These are phyloP conservation scores for Gonioctena quinquepunctata DNA, from an alignment of 1,140 invertebrate genomes.

Conservation along the genomic window DNA sequence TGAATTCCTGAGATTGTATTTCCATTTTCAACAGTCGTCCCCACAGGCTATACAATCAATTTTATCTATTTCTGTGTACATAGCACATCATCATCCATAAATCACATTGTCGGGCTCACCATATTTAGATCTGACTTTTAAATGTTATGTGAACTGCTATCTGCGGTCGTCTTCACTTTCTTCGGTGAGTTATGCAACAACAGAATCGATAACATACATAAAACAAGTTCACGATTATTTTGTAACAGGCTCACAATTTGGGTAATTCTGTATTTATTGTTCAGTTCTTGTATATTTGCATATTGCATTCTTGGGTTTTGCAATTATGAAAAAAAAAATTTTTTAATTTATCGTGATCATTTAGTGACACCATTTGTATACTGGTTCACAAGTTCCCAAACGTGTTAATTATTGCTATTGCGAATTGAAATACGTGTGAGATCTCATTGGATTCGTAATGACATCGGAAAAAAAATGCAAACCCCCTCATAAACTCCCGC, in stretches of 20 bases:
- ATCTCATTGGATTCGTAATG: no score
- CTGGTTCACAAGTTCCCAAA: no score
- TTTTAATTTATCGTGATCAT: neutral
- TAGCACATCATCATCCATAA: neutral
- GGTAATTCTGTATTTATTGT: neutral
- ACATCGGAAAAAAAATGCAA: no score
- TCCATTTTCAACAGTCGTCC: no score
- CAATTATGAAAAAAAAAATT: no score
- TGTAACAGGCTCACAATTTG: neutral
- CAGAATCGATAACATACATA: neutral
- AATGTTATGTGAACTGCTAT: neutral
- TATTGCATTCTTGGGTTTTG: neutral
- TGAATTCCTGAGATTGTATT: no score
- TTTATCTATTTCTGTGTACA: no score
- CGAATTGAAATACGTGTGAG: no score
- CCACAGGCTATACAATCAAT: no score
- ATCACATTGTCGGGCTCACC: neutral
- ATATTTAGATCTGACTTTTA: neutral
- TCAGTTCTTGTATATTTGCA: neutral
- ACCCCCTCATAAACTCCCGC: no score
- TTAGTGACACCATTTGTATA: no score
- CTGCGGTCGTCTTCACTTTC: slow-evolving; percentile 4
- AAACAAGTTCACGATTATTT: neutral
- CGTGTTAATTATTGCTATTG: no score
- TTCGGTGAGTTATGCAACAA: neutral